Evolutionary conservation across 2,888 invertebrate species (phyloP).

Genomic region (Drosophila stalkeri): DNA sequence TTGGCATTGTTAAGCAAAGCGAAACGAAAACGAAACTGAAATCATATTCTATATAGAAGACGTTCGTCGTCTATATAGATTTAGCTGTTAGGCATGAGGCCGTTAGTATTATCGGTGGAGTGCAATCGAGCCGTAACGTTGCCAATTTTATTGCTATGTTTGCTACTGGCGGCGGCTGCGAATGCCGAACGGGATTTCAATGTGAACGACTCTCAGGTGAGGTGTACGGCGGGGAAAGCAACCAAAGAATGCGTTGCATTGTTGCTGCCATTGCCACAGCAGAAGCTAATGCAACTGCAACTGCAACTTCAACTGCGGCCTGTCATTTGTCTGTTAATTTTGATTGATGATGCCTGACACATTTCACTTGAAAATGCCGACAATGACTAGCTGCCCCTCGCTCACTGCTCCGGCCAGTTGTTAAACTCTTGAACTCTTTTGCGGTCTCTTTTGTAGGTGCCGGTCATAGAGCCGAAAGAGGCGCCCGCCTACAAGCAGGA

Average conservation of each 20-base stretch:
- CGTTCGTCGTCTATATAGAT: slow-evolving; percentile 39
- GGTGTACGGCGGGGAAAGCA: slow-evolving; percentile 36
- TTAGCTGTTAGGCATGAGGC: slow-evolving; percentile 46
- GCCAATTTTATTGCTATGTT: slow-evolving; percentile 51
- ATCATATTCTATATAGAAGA: slow-evolving; percentile 37
- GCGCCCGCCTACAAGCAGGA: slow-evolving; percentile 78
- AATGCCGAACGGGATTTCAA: slow-evolving; percentile 83
- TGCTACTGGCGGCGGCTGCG: slow-evolving; percentile 33
- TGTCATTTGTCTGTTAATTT: slow-evolving; percentile 68
- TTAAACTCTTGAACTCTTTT: slow-evolving; percentile 34
- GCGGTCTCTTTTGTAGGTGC: slow-evolving; percentile 66
- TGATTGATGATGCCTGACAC: slow-evolving; percentile 72
- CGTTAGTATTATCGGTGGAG: slow-evolving; percentile 54
- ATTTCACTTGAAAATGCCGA: slow-evolving; percentile 63
- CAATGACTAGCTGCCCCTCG: slow-evolving; percentile 16
- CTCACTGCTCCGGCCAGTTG: neutral
- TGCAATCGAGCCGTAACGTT: slow-evolving; percentile 47
- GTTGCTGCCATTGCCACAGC: slow-evolving; percentile 4
- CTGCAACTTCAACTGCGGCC: slow-evolving; percentile 13
- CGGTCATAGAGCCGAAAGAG: slow-evolving; percentile 81
- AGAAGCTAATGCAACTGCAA: slow-evolving; percentile 3
- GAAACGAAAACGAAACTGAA: slow-evolving; percentile 48
- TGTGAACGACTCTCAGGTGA: slow-evolving; percentile 84
- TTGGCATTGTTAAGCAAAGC: slow-evolving; percentile 35
- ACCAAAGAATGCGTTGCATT: slow-evolving; percentile 28